A percentile compares a stretch with the other conserved stretches of the same genome.
phyloP scores from a whole-genome alignment of 2,888 invertebrate species.

The Melieria picta region DNA sequence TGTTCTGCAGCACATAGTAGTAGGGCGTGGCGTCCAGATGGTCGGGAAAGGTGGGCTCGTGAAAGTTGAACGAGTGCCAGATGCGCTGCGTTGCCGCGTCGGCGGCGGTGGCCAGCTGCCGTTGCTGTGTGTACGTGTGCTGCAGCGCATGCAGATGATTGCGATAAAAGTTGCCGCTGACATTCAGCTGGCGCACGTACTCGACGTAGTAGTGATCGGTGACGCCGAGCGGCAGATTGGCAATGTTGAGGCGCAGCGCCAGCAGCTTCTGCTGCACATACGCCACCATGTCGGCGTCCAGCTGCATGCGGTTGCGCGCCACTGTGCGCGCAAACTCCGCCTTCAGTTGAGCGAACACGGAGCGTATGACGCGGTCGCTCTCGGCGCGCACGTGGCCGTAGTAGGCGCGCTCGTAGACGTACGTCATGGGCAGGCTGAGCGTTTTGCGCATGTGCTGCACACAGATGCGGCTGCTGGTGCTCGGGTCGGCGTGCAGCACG shows the following conservation, averaged over 20 bases:
- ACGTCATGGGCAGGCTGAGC: slow-evolving; percentile 54
- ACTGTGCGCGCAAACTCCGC: slow-evolving; percentile 46
- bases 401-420: slow-evolving; percentile 51
- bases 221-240: slow-evolving; percentile 54
- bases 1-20: slow-evolving; percentile 51
- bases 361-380: slow-evolving; percentile 49
- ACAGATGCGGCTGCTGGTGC: slow-evolving; percentile 39
- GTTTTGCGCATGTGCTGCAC: slow-evolving; percentile 56
- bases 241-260: slow-evolving; percentile 51
- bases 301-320: slow-evolving; percentile 46
- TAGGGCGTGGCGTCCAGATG: slow-evolving; percentile 56
- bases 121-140: slow-evolving; percentile 44
- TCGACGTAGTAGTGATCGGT: slow-evolving; percentile 46
- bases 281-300: slow-evolving; percentile 43
- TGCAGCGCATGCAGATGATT: slow-evolving; percentile 54
- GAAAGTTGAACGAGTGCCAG: slow-evolving; percentile 53
- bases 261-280: slow-evolving; percentile 48
- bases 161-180: slow-evolving; percentile 50
- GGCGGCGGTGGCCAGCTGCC: slow-evolving; percentile 23
- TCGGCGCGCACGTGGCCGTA: slow-evolving; percentile 44
- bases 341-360: slow-evolving; percentile 51
- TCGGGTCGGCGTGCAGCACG: slow-evolving; percentile 24
- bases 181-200: slow-evolving; percentile 41
- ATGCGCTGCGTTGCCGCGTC: background rate
- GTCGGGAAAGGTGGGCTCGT: slow-evolving; percentile 51